Base-by-base conservation (phyloP, 2,113 vertebrate genomes). In the Spea multiplicata region DNA sequence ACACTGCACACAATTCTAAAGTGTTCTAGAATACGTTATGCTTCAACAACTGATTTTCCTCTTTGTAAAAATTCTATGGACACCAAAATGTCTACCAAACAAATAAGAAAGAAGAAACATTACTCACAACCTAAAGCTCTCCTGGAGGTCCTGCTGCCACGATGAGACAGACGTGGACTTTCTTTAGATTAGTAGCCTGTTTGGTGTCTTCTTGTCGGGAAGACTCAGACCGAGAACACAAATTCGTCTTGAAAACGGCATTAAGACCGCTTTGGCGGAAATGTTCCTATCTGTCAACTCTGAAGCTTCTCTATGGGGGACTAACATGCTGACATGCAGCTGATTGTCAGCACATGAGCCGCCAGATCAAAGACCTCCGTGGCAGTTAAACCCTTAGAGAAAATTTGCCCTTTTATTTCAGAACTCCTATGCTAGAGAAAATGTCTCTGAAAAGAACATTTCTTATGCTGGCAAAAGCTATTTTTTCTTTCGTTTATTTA, bases 221-320 rank as follows among this genome's bases (percentile, higher is more conserved):
- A 52, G 12, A 14, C 76, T 72, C 69, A 66, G 76, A 14, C 76
- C 8, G 69, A 62, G 65, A 59, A 66, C 69, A 78, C 69, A 78
- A 78, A 78, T 78, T 72, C 72, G 30, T 53, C 69, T 78, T 78
- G 76, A 79, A 73, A 73, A 79, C 64, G 44, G 64, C 65, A 73
- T 79, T 79, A 61, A 79, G 59, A 62, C 73, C 62, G 49, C 9
- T 62, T 66, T 79, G 73, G 77, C 77, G 66, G 70, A 73, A 66
- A 16, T 73, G 77, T 66, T 79, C 62, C 77, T 48, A 79, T 73
- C 77, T 73, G 70, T 79, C 77, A 79, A 55, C 49, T 57, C 44
- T 66, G 62, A 59, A 64, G 14, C 14, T 44, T 44, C 61, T 49
- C 45, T 6, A 47, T 57, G 64, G 77, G 71, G 49, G 77, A 66